These are phyloP conservation scores for Cyrtorhinus lividipennis DNA, from an alignment of 1,140 invertebrate species.

Conservation along the genomic window DNA sequence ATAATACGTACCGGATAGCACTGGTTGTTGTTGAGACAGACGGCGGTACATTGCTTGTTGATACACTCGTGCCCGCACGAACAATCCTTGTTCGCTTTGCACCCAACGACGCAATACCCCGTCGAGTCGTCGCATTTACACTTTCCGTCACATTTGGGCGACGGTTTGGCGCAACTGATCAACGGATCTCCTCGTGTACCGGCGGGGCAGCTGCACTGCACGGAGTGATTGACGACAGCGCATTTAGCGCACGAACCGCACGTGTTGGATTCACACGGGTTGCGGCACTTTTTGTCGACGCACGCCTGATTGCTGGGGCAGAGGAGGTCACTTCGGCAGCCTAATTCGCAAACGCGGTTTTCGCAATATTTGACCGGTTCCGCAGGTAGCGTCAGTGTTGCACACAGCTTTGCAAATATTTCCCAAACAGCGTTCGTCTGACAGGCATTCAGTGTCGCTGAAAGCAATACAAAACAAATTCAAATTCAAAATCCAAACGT, in stretches of 20 bases:
- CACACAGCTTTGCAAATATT: slow-evolving; percentile 68
- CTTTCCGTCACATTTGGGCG: slow-evolving; percentile 44
- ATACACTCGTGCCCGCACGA: slow-evolving; percentile 56
- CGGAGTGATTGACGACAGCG: slow-evolving; percentile 62
- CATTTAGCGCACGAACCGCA: slow-evolving; percentile 76
- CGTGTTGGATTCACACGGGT: slow-evolving; percentile 53
- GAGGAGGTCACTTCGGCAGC: slow-evolving; percentile 65
- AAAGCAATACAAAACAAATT: slow-evolving; percentile 17
- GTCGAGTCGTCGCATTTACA: slow-evolving; percentile 57
- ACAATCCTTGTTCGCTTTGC: slow-evolving; percentile 50
- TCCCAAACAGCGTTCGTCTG: slow-evolving; percentile 66
- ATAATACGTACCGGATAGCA: slow-evolving; percentile 32
- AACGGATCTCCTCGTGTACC: slow-evolving; percentile 68
- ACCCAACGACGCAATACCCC: slow-evolving; percentile 57
- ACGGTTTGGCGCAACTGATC: slow-evolving; percentile 49
- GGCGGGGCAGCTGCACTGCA: slow-evolving; percentile 66
- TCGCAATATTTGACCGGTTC: slow-evolving; percentile 64
- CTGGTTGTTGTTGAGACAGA: slow-evolving; percentile 38
- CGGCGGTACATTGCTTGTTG: slow-evolving; percentile 42
- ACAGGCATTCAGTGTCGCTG: slow-evolving; percentile 64
- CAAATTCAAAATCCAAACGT: slow-evolving; percentile 11
- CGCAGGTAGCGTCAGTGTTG: slow-evolving; percentile 68
- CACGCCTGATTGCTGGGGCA: slow-evolving; percentile 60
- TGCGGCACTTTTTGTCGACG: slow-evolving; percentile 65
- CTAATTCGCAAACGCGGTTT: slow-evolving; percentile 67